A percentile compares a stretch with the other conserved stretches of the same genome.
Evolutionary conservation across 2,113 vertebrate genomes (phyloP).

Genomic region (Micromys minutus): DNA sequence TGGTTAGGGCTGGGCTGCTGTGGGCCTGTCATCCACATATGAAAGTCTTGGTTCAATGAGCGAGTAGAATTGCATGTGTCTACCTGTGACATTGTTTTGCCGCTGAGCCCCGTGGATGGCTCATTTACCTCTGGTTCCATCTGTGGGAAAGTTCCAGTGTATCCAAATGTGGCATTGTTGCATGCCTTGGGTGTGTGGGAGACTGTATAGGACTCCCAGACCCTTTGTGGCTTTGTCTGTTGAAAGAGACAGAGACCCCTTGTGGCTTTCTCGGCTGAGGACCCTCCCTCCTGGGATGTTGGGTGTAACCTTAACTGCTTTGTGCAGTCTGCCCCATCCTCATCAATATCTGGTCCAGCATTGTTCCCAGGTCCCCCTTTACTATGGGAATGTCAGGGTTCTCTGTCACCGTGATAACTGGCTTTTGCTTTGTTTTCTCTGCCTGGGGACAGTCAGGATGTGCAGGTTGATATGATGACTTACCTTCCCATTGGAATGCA

Average conservation of each 20-base stretch:
- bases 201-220: neutral
- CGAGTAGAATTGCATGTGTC: neutral
- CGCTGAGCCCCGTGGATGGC: neutral
- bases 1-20: neutral
- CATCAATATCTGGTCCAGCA: neutral
- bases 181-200: neutral
- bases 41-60: neutral
- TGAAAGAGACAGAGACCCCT: neutral
- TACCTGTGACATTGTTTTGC: neutral
- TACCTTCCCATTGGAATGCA: neutral
- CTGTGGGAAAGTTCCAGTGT: neutral
- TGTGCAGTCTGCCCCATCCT: neutral
- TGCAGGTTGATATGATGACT: neutral
- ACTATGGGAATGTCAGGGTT: neutral
- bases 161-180: neutral
- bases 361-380: neutral
- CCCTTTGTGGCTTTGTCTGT: conserved; percentile 43
- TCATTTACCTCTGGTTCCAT: neutral
- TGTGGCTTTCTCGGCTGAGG: neutral
- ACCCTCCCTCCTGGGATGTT: conserved; percentile 7
- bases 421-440: neutral
- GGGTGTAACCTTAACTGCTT: neutral
- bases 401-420: neutral
- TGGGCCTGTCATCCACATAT: neutral
- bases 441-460: neutral